Base-by-base conservation (phyloP, 1,140 invertebrate genomes). In the Drosophila burlai region DNA sequence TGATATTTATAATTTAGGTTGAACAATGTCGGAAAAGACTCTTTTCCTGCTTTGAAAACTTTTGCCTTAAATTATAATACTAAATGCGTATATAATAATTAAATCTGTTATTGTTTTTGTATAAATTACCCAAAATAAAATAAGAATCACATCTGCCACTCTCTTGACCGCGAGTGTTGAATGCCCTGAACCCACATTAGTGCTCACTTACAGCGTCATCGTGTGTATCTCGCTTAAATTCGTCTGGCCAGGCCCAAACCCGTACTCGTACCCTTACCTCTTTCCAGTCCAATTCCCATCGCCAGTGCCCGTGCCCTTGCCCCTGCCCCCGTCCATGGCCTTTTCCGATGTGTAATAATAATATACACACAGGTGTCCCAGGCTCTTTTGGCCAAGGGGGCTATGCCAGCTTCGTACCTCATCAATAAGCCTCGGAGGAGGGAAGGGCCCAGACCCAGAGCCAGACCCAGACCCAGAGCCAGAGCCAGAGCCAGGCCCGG, bases 331-430 rank as follows among this genome's bases (percentile, higher is more conserved):
- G 18, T 43, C 18, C 40, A 10, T 52, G 42, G 29, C 61, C 31
- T 42, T 52, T 58, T 11, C 46, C 66, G 62, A 86, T 86, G 84
- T 89, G 84, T 89, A 89, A 89, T 89, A 89, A 89, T 89, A 89
- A 89, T 83, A 89, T 89, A 89, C 84, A 89, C 84, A 89, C 84
- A 89, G 84, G 84, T 89, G 84, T 89, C 78, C 81, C 85, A 67
- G 76, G 67, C 80, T 71, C 54, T 80, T 86, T 78, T 49, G 54
- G 71, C 67, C 82, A 71, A 42, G 68, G 64, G 79, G 79, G 68
- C 83, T 83, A 54, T 65, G 49, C 67, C 82, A 76, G 76, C 74
- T 87, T 89, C 83, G 85, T 89, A 87, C 85, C 83, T 89, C 83
- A 89, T 87, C 83, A 87, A 87, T 89, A 87, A 89, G 81, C 67